phyloP scores from a whole-genome alignment of 2,113 vertebrate genomes.

The Macroglossus sobrinus region DNA sequence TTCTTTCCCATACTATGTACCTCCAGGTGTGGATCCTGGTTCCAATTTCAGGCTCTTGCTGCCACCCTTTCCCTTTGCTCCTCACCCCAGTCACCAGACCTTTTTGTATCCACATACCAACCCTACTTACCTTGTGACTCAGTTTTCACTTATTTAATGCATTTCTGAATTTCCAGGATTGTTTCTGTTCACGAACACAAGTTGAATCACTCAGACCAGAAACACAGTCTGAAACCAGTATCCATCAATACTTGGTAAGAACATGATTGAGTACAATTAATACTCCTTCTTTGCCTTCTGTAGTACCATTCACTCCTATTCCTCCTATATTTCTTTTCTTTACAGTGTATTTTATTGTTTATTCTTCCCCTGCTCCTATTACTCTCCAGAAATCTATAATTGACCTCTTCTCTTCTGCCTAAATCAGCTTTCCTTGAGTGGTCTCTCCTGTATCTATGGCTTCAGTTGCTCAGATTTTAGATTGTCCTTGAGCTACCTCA shows the following conservation, averaged over 20 bases:
- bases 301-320: neutral
- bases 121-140: neutral
- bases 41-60: neutral
- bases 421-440: neutral
- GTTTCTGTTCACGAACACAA: slow-evolving; percentile 94
- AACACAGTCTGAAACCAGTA: slow-evolving; percentile 89
- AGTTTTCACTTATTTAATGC: slow-evolving; percentile 9
- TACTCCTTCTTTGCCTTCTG: neutral
- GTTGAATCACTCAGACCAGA: slow-evolving; percentile 93
- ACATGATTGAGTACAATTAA: neutral
- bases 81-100: neutral
- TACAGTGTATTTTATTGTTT: neutral
- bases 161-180: slow-evolving; percentile 86
- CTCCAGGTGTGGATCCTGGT: too few relatives aligned
- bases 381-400: neutral
- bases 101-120: neutral
- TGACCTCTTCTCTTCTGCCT: neutral
- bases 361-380: neutral
- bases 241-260: slow-evolving; percentile 91
- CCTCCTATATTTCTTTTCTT: neutral
- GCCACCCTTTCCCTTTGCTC: neutral
- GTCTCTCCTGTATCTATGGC: neutral
- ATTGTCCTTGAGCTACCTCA: neutral
- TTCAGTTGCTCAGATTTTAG: neutral
- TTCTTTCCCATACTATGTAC: neutral